phyloP scores from a whole-genome alignment of 2,113 vertebrate species.

The Sarotherodon lohbergeri region DNA sequence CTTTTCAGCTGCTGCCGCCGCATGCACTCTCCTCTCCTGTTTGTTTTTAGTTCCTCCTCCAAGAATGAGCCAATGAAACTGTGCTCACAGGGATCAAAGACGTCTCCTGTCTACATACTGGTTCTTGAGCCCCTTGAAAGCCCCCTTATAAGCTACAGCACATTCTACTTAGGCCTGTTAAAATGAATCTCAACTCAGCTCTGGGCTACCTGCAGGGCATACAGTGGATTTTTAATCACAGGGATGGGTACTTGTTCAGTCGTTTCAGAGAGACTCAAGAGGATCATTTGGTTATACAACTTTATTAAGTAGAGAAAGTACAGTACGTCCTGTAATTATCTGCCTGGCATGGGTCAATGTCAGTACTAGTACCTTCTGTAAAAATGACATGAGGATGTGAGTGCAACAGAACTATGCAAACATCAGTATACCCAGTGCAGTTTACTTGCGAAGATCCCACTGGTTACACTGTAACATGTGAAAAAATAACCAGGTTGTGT shows the following conservation, averaged over 20 bases:
- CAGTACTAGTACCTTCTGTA: not conserved
- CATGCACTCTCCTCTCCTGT: conserved; percentile 34
- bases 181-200: conserved; percentile 45
- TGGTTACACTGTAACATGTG: not conserved
- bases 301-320: not conserved
- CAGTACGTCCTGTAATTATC: not conserved
- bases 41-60: conserved; percentile 52
- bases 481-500: not conserved
- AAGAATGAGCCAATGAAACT: conserved; percentile 20
- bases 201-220: conserved; percentile 16
- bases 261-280: not conserved
- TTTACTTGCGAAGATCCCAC: not conserved
- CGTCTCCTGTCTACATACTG: conserved; percentile 34
- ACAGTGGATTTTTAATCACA: conserved; percentile 35
- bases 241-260: not conserved
- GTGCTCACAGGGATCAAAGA: conserved; percentile 45
- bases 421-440: not conserved
- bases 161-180: conserved; percentile 56
- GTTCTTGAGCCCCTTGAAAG: conserved; percentile 55
- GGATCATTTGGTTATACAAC: not conserved
- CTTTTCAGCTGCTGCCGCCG: conserved; percentile 10
- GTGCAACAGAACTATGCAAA: not conserved
- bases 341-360: not conserved
- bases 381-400: not conserved
- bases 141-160: conserved; percentile 57